phyloP scores from a whole-genome alignment of 2,888 invertebrate genomes.

The Syrphus vitripennis region DNA sequence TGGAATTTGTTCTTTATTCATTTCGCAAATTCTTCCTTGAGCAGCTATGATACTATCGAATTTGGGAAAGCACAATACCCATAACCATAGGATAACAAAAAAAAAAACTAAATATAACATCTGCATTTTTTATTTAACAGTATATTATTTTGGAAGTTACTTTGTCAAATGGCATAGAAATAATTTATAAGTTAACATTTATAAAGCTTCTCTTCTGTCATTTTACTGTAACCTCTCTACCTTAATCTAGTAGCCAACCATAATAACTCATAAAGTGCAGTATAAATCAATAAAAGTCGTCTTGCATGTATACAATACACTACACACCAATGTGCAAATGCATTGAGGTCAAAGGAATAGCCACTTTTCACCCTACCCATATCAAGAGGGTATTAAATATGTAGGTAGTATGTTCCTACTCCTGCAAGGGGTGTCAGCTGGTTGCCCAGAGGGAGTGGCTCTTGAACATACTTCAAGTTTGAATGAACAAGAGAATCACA shows the following conservation, averaged over 20 bases:
- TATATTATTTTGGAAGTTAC: not conserved
- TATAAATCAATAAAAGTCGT: conserved; percentile 58
- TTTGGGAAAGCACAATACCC: not conserved
- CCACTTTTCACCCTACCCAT: conserved; percentile 9
- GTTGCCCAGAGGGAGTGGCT: conserved; percentile 27
- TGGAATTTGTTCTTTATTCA: too few species aligned
- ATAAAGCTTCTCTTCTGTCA: conserved; percentile 42
- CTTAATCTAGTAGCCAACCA: conserved; percentile 44
- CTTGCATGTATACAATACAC: not conserved
- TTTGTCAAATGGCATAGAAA: not conserved
- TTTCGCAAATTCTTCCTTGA: too few species aligned
- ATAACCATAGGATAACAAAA: not conserved
- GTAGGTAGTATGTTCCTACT: not conserved
- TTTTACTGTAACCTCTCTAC: not conserved
- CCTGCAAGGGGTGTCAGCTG: not conserved
- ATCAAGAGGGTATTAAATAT: not conserved
- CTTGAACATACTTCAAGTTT: conserved; percentile 24
- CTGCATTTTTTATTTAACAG: not conserved
- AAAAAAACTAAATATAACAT: not conserved
- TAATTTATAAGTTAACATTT: conserved; percentile 38
- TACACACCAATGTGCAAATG: conserved; percentile 19
- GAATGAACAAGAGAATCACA: not conserved
- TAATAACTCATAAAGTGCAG: conserved; percentile 52
- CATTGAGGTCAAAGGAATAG: conserved; percentile 60
- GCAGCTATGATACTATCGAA: too few species aligned